Conservation (phyloP, 2,888 invertebrate species). For the Conops quadrifasciatus region DNA sequence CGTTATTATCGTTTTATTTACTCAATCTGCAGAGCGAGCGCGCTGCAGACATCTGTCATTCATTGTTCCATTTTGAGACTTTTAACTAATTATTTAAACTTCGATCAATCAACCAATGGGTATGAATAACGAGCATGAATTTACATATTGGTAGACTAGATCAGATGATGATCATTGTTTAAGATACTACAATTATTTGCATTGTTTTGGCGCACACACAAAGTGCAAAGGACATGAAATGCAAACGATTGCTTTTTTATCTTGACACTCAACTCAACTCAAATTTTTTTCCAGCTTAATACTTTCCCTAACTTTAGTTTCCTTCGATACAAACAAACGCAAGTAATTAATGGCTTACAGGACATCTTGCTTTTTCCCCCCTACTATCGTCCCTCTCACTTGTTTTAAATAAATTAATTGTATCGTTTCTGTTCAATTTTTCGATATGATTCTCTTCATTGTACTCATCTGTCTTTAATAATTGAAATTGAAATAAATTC, state of each 20-base stretch:
- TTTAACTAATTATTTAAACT: conserved; percentile 26
- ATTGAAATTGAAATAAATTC: conserved; percentile 29
- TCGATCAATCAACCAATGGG: conserved; percentile 17
- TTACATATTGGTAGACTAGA: conserved; percentile 17
- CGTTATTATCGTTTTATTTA: neutral
- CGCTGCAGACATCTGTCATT: conserved; percentile 12
- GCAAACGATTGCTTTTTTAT: conserved; percentile 30
- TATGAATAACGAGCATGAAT: conserved; percentile 22
- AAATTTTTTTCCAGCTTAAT: neutral
- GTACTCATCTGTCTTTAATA: conserved; percentile 17
- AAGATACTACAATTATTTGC: conserved; percentile 16
- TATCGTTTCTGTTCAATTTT: conserved; percentile 31
- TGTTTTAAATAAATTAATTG: conserved; percentile 30
- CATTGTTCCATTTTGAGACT: conserved; percentile 18
- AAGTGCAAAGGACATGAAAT: conserved; percentile 14
- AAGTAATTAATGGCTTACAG: neutral
- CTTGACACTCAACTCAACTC: neutral
- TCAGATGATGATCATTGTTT: conserved; percentile 28
- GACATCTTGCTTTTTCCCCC: neutral
- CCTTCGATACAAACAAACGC: neutral
- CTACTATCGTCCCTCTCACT: neutral
- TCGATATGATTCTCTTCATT: conserved; percentile 18
- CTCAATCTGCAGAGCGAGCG: conserved; percentile 6
- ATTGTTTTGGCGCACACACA: conserved; percentile 23
- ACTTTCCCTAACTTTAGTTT: neutral